A percentile compares a stretch with the other conserved stretches of the same genome.
Conservation (phyloP, 1,140 invertebrate species). For the Cherax quadricarinatus region DNA sequence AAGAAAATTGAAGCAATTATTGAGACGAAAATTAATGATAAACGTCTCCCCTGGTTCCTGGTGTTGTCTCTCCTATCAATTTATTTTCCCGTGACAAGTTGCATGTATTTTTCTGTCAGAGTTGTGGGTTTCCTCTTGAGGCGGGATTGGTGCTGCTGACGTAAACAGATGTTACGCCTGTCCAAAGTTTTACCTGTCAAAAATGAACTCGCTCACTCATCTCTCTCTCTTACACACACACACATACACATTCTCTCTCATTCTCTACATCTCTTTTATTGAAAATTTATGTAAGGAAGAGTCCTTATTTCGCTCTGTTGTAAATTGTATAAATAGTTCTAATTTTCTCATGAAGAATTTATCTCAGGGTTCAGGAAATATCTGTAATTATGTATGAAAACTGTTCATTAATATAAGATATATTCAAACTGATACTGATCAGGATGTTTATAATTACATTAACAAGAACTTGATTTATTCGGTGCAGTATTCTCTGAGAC, state of each 20-base stretch:
- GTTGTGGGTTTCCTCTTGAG: conserved; percentile 8
- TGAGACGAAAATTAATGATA: conserved; percentile 47
- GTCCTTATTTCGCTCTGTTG: no score
- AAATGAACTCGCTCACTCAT: conserved; percentile 18
- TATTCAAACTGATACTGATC: no score
- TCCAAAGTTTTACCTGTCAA: conserved; percentile 34
- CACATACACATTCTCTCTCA: not conserved
- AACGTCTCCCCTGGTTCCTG: conserved; percentile 41
- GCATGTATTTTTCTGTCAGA: conserved; percentile 36
- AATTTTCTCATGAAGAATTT: no score
- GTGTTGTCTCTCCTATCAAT: conserved; percentile 35
- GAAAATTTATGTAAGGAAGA: no score
- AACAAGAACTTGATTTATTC: no score
- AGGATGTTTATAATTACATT: no score
- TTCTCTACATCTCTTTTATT: no score
- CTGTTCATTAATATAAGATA: no score
- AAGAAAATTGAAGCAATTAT: conserved; percentile 47
- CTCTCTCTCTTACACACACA: not conserved
- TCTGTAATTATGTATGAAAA: no score
- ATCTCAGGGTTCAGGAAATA: no score
- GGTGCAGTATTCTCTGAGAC: no score
- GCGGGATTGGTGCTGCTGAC: conserved; percentile 35
- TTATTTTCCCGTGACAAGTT: conserved; percentile 37
- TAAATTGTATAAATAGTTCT: no score
- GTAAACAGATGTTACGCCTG: conserved; percentile 17